Conservation (phyloP, 2,888 invertebrate genomes). For the Meteorus colon region DNA sequence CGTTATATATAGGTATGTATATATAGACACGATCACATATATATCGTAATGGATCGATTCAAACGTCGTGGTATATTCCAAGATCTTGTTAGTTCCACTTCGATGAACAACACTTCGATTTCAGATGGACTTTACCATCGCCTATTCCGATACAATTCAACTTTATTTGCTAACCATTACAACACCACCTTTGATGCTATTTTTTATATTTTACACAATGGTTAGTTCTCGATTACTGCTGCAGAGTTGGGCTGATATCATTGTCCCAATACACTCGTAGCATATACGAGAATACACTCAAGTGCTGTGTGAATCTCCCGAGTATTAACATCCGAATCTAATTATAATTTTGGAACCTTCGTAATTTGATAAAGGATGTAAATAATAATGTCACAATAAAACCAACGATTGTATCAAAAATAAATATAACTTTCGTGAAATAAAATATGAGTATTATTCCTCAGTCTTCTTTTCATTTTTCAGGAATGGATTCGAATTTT, state of each 20-base stretch:
- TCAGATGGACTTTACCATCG: neutral
- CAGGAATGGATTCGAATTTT: neutral
- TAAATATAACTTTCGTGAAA: neutral
- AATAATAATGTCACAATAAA: neutral
- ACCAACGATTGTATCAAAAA: neutral
- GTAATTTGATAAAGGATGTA: neutral
- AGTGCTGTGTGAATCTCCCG: neutral
- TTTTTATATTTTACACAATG: neutral
- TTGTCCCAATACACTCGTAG: neutral
- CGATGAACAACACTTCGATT: slow-evolving; percentile 8
- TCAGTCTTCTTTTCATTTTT: neutral
- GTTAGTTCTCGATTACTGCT: neutral
- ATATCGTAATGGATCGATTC: slow-evolving; percentile 12
- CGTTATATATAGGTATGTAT: neutral
- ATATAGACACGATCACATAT: neutral
- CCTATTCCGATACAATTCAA: neutral
- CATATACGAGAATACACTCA: neutral
- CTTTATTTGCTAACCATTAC: slow-evolving; percentile 17
- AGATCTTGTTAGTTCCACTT: slow-evolving; percentile 14
- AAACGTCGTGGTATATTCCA: slow-evolving; percentile 7
- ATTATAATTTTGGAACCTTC: neutral
- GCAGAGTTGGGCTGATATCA: neutral
- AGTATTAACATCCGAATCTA: neutral
- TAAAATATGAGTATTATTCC: neutral
- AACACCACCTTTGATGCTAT: neutral